Percentiles rank a stretch among this genome's conserved stretches.
phyloP scores from a whole-genome alignment of 1,140 invertebrate species.

The Dinothrombium tinctorium region DNA sequence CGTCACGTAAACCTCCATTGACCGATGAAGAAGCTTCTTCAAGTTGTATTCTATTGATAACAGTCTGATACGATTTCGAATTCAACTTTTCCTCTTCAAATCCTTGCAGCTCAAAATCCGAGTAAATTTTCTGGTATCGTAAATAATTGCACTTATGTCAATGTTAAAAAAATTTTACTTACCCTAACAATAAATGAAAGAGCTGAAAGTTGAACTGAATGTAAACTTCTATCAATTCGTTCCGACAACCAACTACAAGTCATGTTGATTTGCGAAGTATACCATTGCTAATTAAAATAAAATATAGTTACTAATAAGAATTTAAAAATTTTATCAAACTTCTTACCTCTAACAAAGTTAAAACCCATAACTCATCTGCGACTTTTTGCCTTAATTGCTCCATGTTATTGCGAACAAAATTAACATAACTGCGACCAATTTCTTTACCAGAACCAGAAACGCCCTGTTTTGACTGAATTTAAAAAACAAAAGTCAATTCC shows the following conservation, averaged over 20 bases:
- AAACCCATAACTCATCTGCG: constrained; percentile 85
- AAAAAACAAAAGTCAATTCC: constrained; percentile 3
- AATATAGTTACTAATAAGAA: neutral
- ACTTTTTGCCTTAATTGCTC: constrained; percentile 94
- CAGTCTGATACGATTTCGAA: constrained; percentile 80
- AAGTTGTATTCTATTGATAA: constrained; percentile 77
- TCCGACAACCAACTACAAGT: constrained; percentile 86
- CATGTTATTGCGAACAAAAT: constrained; percentile 86
- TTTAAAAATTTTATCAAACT: neutral
- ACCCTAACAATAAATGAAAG: constrained; percentile 87
- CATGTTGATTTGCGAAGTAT: constrained; percentile 74
- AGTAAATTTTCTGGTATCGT: constrained; percentile 73
- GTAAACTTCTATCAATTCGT: constrained; percentile 71
- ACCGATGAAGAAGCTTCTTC: constrained; percentile 68
- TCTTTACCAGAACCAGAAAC: constrained; percentile 76
- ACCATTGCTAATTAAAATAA: constrained; percentile 48
- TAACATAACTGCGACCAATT: constrained; percentile 89
- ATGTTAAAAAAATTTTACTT: constrained; percentile 17
- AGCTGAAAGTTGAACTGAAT: constrained; percentile 89
- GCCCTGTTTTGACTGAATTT: constrained; percentile 18
- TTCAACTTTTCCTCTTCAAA: constrained; percentile 95
- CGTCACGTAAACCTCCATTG: constrained; percentile 7
- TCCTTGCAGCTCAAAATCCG: constrained; percentile 94
- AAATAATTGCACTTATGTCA: neutral
- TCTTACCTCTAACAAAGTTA: constrained; percentile 76